Base-by-base conservation (phyloP, 2,113 vertebrate genomes). In the Dasypus novemcinctus region DNA sequence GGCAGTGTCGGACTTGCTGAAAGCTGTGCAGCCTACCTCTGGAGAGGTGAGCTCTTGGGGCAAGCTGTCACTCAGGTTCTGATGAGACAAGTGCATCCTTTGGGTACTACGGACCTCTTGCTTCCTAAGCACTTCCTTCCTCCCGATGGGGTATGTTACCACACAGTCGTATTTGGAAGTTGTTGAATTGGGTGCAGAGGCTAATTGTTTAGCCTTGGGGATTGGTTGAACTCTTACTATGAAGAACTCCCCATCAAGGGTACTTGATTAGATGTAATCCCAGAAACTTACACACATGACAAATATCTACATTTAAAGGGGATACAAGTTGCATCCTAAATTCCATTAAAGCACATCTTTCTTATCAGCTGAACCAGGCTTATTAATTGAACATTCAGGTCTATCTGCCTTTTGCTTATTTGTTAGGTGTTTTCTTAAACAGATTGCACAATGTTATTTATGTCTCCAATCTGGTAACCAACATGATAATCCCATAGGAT, bases 1-100 rank as follows among this genome's bases (percentile, higher is more conserved):
- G 61, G 99, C 99, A 1, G 99, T 99, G 68, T 99, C 99, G 0
- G 99, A 99, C 96, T 98, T 99, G 91, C 99, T 99, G 85, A 99
- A 99, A 95, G 99, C 99, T 9, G 99, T 99, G 95, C 99, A 99
- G 85, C 99, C 99, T 0, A 98, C 99, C 31, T 99, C 99, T 29
- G 99, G 99, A 96, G 99, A 99, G 99, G 99, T 99, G 93, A 99
- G 98, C 68, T 17, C 29, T 59, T 27, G 36, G 41, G 54, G 14
- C 49, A 9, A 46, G 27, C 0, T 1, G 54, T 57, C 31, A 2
- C 80, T 57, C 23, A 0, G n/a, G 49, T 83, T 83, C 72, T 52
- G 13, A 41, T 9, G 46, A 41, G 31, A 57, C 2, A 31, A 52
- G 9, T 57, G 46, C 21, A 33, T 59, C 33, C 14, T 31, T 29